A percentile compares a stretch with the other conserved stretches of the same genome.
These are phyloP conservation scores for Bombus superbus DNA, from an alignment of 1,140 invertebrate genomes.

Conservation along the genomic window DNA sequence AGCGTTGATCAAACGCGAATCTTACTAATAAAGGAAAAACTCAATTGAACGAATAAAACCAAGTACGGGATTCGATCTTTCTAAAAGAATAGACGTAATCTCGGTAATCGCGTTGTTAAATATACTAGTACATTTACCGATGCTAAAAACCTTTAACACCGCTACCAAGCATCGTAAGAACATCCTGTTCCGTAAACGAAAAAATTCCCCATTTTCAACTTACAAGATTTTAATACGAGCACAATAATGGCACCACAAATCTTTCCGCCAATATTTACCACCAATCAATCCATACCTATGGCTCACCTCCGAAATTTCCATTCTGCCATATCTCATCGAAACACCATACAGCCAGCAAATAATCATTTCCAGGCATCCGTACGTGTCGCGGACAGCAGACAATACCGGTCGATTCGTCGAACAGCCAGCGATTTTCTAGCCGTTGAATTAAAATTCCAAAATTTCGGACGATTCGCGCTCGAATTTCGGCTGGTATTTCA, in stretches of 20 bases:
- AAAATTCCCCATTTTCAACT: not conserved
- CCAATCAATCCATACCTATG: not conserved
- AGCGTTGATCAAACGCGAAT: no score
- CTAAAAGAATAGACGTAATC: not conserved
- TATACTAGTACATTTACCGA: no score
- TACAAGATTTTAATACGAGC: not conserved
- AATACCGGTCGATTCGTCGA: not conserved
- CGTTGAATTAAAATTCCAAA: constrained; percentile 33
- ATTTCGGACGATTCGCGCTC: constrained; percentile 28
- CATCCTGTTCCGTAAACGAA: no score
- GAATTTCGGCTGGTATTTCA: constrained; percentile 33
- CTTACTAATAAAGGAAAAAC: no score
- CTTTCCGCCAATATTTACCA: not conserved
- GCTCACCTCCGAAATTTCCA: not conserved
- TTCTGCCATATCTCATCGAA: not conserved
- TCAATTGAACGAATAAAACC: no score
- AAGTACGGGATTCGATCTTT: not conserved
- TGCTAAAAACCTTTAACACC: no score
- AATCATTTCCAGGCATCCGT: not conserved
- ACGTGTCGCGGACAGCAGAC: not conserved
- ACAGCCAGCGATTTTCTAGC: not conserved
- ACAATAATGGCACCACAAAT: not conserved
- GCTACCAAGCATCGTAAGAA: no score
- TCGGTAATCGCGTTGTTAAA: no score
- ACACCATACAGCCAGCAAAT: not conserved